Percentiles rank a stretch among this genome's conserved stretches.
These are phyloP conservation scores for Lathamus discolor DNA, from an alignment of 2,113 vertebrate species.

Conservation along the genomic window DNA sequence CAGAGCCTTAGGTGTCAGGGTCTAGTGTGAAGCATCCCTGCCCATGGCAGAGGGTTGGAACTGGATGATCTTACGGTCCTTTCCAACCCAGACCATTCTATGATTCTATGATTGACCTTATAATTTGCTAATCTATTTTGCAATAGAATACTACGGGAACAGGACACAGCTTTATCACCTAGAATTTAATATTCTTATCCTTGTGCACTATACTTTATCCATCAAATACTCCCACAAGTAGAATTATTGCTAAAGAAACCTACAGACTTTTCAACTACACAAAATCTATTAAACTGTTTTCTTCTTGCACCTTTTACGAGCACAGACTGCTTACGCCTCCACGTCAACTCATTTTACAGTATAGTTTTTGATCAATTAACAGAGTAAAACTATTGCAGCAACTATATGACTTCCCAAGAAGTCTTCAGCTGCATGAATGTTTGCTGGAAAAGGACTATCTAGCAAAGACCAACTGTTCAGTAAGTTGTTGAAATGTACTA, in stretches of 20 bases:
- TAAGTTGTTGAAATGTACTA: neutral
- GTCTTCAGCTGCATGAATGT: neutral
- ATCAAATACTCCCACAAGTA: neutral
- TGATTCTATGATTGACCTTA: neutral
- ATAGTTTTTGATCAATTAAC: neutral
- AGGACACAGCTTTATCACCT: neutral
- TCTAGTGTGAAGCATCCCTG: neutral
- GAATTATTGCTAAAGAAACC: neutral
- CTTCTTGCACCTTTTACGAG: neutral
- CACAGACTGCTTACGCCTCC: neutral
- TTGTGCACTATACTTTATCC: neutral
- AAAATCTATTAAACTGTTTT: neutral
- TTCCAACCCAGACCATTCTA: neutral
- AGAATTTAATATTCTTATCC: neutral
- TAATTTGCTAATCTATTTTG: neutral
- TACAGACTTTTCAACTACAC: neutral
- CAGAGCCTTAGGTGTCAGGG: neutral
- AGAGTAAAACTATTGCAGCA: neutral
- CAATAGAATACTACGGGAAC: neutral
- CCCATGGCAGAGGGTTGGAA: neutral
- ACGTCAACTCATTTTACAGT: neutral
- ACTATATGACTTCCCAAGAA: neutral
- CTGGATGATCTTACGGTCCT: neutral
- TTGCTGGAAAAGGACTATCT: neutral
- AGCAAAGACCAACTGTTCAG: neutral